A percentile compares a stretch with the other conserved stretches of the same genome.
These are phyloP conservation scores for Phyllostomus discolor DNA, from an alignment of 2,113 vertebrate genomes.

Conservation along the genomic window DNA sequence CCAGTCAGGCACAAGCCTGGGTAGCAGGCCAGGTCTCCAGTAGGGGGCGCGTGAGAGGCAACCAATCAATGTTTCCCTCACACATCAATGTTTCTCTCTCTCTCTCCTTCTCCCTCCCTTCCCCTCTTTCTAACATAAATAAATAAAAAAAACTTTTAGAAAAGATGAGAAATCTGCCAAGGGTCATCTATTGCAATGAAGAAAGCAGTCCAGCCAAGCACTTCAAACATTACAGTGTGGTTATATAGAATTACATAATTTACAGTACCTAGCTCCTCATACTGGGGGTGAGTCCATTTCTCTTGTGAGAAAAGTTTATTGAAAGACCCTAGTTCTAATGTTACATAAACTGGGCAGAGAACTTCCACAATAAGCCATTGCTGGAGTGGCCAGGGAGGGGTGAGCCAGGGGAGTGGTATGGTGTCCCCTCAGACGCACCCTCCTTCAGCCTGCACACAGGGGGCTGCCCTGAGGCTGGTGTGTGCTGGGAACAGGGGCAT, in stretches of 20 bases:
- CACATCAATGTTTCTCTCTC: too few relatives aligned
- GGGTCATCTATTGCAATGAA: too few relatives aligned
- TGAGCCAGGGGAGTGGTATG: background rate
- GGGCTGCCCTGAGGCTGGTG: background rate
- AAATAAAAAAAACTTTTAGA: too few relatives aligned
- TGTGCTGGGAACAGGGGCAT: too few relatives aligned
- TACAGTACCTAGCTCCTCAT: background rate
- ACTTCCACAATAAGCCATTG: background rate
- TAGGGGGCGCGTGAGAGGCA: too few relatives aligned
- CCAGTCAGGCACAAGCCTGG: too few relatives aligned
- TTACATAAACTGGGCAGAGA: background rate
- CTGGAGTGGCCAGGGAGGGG: background rate
- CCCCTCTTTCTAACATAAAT: background rate
- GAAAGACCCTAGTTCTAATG: background rate
- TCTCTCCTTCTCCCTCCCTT: too few relatives aligned
- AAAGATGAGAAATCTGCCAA: background rate
- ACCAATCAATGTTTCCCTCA: too few relatives aligned
- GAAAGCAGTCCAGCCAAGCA: background rate
- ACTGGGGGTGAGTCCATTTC: background rate
- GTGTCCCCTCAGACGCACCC: rapidly evolving
- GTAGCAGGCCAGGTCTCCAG: too few relatives aligned
- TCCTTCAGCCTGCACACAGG: background rate
- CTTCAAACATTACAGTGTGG: rapidly evolving
- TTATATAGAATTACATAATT: rapidly evolving
- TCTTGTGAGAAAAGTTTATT: background rate